Evolutionary conservation across 2,113 vertebrate genomes (phyloP).

Genomic region (rabbit (Oryctolagus cuniculus)): DNA sequence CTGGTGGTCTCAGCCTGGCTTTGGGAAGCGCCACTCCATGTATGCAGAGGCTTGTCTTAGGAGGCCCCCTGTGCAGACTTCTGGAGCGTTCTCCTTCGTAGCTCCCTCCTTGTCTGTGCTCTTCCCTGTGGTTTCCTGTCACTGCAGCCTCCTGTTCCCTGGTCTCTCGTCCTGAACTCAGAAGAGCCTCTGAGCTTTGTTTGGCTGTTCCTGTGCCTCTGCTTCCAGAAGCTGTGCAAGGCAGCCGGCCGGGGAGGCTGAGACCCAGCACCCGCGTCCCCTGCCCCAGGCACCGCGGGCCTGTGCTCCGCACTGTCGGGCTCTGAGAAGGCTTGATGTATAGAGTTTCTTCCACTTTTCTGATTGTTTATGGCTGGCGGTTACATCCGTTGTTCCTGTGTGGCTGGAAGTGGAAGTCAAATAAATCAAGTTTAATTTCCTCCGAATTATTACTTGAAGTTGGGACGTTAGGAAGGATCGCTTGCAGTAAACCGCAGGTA

Average conservation of each 20-base stretch:
- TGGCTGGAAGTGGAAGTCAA: not conserved
- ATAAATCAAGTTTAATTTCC: constrained; percentile 24
- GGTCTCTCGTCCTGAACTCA: not conserved
- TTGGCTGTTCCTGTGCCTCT: not conserved
- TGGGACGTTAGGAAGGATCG: not conserved
- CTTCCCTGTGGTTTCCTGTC: not conserved
- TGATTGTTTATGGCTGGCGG: not conserved
- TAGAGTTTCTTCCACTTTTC: not conserved
- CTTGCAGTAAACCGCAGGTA: not conserved
- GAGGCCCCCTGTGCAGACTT: not conserved
- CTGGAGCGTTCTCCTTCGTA: fast-evolving
- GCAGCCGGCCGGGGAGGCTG: not conserved
- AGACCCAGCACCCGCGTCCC: not conserved
- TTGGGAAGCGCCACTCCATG: not conserved
- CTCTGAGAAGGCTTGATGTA: not conserved
- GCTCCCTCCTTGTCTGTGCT: not conserved
- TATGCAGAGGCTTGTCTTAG: not conserved
- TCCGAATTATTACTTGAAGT: not conserved
- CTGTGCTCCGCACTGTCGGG: not conserved
- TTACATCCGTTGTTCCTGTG: not conserved
- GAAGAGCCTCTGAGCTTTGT: not conserved
- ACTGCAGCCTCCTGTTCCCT: not conserved
- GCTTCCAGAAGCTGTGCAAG: not conserved
- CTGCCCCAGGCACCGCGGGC: no score
- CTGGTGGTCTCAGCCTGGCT: not conserved